Base-by-base conservation (phyloP, 1,140 invertebrate genomes). In the Agraylea sexmaculata region DNA sequence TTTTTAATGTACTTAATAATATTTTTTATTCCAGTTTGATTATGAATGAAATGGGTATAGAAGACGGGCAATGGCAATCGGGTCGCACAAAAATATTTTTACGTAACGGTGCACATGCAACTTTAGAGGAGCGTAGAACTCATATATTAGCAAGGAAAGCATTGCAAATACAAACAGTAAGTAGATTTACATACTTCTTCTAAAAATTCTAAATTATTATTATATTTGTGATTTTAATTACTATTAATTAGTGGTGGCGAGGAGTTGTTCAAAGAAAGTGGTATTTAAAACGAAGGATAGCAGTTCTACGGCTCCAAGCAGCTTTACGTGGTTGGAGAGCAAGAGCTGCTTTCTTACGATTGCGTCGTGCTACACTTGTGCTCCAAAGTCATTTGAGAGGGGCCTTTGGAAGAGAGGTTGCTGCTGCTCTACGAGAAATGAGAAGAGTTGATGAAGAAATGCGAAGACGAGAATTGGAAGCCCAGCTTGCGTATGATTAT, bases 81-180 rank as follows among this genome's bases (percentile, higher is more conserved):
- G 91, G 91, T 4, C 84, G 82, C 59, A 81, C 77, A 2, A 93
- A 91, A 66, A 80, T 96, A 28, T 91, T 96, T 60, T 70, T 96
- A 45, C 68, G 87, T 35, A 81, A 75, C 32, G 77, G 76, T 35
- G 83, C 88, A 13, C 84, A 92, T 59, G 85, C 91, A 53, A 84
- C 86, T 0, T 63, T 96, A 0, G 91, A 95, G 60, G 86, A 91
- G 15, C 60, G 54, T 20, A 49, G 65, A 20, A 79, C 77, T 43
- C 64, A 72, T 27, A 68, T 89, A 19, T 60, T 89, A 13, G 73
- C 70, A 25, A 60, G 65, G 1, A 83, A 78, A 46, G 84, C 88
- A 1, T 62, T 86, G 7, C 62, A 77, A 10, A 83, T 94, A 54
- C 90, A 95, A 57, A 85, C 80, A 54, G 73, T 64, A 49, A 53